phyloP scores from a whole-genome alignment of 2,113 vertebrate genomes.

The Steatornis caripensis region DNA sequence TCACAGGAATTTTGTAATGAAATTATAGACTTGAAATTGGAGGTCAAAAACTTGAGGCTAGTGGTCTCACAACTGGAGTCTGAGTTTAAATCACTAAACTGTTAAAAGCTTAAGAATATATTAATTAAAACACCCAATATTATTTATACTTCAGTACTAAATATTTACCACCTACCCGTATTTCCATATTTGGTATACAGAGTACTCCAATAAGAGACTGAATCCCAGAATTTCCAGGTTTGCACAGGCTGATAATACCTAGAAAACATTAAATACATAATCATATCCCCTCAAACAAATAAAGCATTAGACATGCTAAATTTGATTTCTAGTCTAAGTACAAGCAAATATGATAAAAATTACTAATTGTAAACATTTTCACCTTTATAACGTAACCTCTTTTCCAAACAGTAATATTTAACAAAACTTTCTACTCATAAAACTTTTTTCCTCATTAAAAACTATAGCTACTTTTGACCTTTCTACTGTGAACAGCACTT shows the following conservation, averaged over 20 bases:
- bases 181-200: conserved; percentile 99
- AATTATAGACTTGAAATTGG: neutral
- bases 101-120: neutral
- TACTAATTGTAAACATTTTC: neutral
- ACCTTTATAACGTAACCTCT: neutral
- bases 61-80: neutral
- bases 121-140: neutral
- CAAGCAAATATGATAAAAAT: neutral
- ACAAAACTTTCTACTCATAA: neutral
- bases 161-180: conserved; percentile 82
- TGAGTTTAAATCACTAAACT: neutral
- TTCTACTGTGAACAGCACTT: neutral
- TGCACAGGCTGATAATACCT: conserved; percentile 98
- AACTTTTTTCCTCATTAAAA: neutral
- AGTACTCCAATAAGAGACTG: conserved; percentile 96
- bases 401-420: neutral
- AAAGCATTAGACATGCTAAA: neutral
- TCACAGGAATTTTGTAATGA: neutral
- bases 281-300: neutral
- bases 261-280: conserved; percentile 11
- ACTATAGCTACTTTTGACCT: neutral
- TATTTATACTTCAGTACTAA: neutral
- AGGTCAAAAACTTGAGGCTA: neutral
- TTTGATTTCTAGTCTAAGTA: neutral
- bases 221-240: conserved; percentile 94